These are phyloP conservation scores for Hirtodrosophila trivittata DNA, from an alignment of 2,888 invertebrate species.

Conservation along the genomic window DNA sequence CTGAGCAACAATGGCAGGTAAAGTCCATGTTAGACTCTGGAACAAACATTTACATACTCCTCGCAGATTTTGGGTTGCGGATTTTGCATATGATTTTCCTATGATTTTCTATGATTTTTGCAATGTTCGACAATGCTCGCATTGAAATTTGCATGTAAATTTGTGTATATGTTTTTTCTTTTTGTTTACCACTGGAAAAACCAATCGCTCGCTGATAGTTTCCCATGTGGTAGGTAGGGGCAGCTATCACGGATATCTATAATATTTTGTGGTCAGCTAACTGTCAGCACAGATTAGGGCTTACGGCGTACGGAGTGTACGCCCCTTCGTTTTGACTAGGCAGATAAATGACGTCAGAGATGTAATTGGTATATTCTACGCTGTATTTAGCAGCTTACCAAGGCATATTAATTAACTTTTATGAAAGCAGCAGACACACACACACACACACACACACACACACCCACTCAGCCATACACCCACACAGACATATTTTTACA, in stretches of 20 bases:
- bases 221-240: no score
- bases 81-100: constrained; percentile 57
- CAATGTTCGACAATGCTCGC: constrained; percentile 56
- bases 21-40: constrained; percentile 34
- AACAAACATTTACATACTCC: constrained; percentile 59
- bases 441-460: neutral
- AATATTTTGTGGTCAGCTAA: constrained; percentile 24
- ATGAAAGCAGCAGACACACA: constrained; percentile 46
- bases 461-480: neutral
- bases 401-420: constrained; percentile 76
- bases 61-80: constrained; percentile 42
- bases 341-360: constrained; percentile 47
- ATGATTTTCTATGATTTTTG: no score
- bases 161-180: constrained; percentile 49
- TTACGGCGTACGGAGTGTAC: constrained; percentile 41
- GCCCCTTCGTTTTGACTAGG: constrained; percentile 27
- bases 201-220: no score
- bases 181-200: neutral
- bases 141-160: constrained; percentile 72
- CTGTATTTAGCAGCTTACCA: constrained; percentile 70
- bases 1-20: constrained; percentile 57
- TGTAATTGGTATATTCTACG: constrained; percentile 52
- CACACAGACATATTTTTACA: constrained; percentile 1
- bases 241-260: constrained; percentile 4
- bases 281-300: constrained; percentile 48